Percentiles rank a stretch among this genome's conserved stretches.
Evolutionary conservation across 2,888 invertebrate genomes (phyloP).

Genomic region (Coenonympha glycerion): DNA sequence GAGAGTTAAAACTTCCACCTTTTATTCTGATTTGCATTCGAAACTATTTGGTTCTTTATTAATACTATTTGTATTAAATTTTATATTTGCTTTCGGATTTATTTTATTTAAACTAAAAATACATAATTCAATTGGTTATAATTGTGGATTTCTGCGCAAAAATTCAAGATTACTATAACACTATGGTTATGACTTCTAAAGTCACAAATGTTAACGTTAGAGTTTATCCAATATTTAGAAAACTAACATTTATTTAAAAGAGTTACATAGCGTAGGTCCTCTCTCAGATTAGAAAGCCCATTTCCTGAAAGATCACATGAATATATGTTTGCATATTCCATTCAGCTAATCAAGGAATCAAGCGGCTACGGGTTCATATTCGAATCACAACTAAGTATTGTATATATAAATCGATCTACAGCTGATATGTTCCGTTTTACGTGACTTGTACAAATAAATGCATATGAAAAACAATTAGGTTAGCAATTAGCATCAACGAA

Average conservation of each 20-base stretch:
- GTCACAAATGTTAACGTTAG: too few relatives aligned
- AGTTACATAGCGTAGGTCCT: too few relatives aligned
- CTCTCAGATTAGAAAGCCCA: not conserved
- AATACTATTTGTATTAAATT: not conserved
- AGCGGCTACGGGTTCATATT: conserved; percentile 44
- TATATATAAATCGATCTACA: conserved; percentile 34
- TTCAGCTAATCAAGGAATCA: conserved; percentile 35
- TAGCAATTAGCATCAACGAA: not conserved
- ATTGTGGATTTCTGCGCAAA: too few relatives aligned
- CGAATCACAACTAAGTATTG: conserved; percentile 37
- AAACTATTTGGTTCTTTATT: not conserved
- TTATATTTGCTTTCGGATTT: too few relatives aligned
- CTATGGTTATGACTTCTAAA: too few relatives aligned
- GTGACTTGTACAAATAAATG: conserved; percentile 29
- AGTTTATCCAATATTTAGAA: too few relatives aligned
- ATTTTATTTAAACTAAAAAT: too few relatives aligned
- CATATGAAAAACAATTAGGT: conserved; percentile 15
- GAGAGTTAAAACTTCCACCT: not conserved
- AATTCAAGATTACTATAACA: too few relatives aligned
- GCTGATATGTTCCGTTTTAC: conserved; percentile 44
- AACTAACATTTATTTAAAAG: too few relatives aligned
- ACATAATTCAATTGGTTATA: too few relatives aligned
- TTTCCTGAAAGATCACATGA: not conserved
- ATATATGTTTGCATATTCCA: conserved; percentile 9
- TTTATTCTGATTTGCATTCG: not conserved